A percentile compares a stretch with the other conserved stretches of the same genome.
These are phyloP conservation scores for Hetaerina americana DNA, from an alignment of 1,140 invertebrate species.

Conservation along the genomic window DNA sequence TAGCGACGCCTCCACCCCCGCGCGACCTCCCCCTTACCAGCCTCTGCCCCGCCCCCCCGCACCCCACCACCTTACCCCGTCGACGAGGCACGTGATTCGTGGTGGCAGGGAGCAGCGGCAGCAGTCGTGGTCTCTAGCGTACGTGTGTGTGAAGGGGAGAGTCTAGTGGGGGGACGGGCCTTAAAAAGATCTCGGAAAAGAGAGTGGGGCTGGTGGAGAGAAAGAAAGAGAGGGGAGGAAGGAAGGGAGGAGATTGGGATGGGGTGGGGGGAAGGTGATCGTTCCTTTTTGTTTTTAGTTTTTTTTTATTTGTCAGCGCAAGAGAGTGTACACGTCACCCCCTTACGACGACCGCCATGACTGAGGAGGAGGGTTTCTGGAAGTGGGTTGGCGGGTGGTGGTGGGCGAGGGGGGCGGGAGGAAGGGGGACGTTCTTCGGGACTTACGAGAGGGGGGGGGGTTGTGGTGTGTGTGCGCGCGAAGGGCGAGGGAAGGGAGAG, in stretches of 20 bases:
- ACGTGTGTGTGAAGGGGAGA: too few species aligned
- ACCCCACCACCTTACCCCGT: constrained; percentile 14
- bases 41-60: constrained; percentile 10
- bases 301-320: neutral
- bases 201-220: too few species aligned
- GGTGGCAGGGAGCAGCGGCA: neutral
- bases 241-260: too few species aligned
- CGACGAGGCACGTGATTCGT: constrained; percentile 24
- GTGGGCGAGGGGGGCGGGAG: too few species aligned
- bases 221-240: too few species aligned
- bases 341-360: constrained; percentile 6
- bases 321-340: constrained; percentile 5
- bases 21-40: too few species aligned
- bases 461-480: neutral
- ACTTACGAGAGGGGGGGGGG: neutral
- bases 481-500: too few species aligned
- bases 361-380: constrained; percentile 3
- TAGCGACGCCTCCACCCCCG: neutral
- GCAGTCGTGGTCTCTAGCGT: too few species aligned
- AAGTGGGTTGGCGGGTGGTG: neutral
- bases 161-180: neutral
- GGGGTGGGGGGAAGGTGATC: too few species aligned
- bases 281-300: too few species aligned
- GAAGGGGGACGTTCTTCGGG: too few species aligned
- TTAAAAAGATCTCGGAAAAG: neutral